Evolutionary conservation across 2,113 vertebrate species (phyloP).

Genomic region (Thermophis baileyi): DNA sequence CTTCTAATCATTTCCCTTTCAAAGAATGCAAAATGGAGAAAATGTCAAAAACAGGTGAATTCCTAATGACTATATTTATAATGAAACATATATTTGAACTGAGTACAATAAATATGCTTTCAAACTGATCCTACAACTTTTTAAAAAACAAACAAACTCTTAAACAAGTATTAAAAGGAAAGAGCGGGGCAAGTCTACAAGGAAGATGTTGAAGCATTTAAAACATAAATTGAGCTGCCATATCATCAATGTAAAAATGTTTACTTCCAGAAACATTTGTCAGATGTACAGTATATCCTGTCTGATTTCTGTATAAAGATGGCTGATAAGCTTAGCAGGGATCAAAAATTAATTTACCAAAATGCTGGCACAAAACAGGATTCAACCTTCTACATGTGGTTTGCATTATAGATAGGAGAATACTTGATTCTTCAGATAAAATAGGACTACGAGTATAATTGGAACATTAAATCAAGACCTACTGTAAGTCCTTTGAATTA

Average conservation of each 20-base stretch:
- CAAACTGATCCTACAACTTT: not conserved
- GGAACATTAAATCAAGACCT: slow-evolving; percentile 13
- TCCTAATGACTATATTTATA: not conserved
- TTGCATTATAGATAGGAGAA: not conserved
- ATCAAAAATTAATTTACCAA: not conserved
- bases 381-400: not conserved
- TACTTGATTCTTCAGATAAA: slow-evolving; percentile 5
- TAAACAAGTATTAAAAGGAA: not conserved
- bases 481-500: slow-evolving; percentile 11
- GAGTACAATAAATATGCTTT: not conserved
- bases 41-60: not conserved
- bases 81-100: not conserved
- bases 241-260: not conserved
- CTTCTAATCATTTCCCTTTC: not conserved
- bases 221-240: not conserved
- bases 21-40: not conserved
- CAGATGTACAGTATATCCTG: not conserved
- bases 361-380: not conserved
- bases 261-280: not conserved
- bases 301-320: not conserved
- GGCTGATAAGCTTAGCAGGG: not conserved
- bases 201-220: not conserved
- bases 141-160: not conserved
- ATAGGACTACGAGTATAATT: not conserved
- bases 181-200: not conserved